Percentiles rank a stretch among this genome's conserved stretches.
Evolutionary conservation across 2,113 vertebrate genomes (phyloP).

Genomic region (Otus sunia): DNA sequence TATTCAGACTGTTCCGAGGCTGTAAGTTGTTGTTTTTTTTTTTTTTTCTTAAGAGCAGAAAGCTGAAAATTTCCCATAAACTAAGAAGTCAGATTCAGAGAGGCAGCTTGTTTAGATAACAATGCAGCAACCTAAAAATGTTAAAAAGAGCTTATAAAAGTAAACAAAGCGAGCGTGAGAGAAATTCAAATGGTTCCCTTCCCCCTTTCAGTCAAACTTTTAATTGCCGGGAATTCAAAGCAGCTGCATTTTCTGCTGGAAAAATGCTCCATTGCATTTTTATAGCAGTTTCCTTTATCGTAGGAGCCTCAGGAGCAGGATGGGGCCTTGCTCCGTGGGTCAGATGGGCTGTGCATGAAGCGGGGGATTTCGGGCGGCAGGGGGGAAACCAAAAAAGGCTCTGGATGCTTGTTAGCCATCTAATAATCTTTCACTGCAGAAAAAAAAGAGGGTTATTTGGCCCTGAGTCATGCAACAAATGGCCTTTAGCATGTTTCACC

Average conservation of each 20-base stretch:
- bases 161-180: neutral
- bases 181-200: neutral
- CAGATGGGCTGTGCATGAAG: neutral
- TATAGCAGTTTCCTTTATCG: neutral
- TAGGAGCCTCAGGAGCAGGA: neutral
- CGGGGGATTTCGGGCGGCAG: neutral
- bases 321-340: neutral
- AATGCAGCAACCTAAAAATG: neutral
- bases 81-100: neutral
- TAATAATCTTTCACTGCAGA: neutral
- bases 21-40: neutral
- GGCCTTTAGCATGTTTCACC: slow-evolving; percentile 12
- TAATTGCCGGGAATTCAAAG: neutral
- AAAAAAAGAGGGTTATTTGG: neutral
- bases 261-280: neutral
- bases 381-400: neutral
- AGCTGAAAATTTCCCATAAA: neutral
- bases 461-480: neutral
- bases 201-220: neutral
- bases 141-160: neutral
- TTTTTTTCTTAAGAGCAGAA: neutral
- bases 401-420: neutral
- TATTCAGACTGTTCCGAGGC: neutral
- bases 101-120: neutral
- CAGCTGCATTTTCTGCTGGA: slow-evolving; percentile 21